A percentile compares a stretch with the other conserved stretches of the same genome.
phyloP scores from a whole-genome alignment of 2,797 vertebrate species.

The Epinephelus coioides region DNA sequence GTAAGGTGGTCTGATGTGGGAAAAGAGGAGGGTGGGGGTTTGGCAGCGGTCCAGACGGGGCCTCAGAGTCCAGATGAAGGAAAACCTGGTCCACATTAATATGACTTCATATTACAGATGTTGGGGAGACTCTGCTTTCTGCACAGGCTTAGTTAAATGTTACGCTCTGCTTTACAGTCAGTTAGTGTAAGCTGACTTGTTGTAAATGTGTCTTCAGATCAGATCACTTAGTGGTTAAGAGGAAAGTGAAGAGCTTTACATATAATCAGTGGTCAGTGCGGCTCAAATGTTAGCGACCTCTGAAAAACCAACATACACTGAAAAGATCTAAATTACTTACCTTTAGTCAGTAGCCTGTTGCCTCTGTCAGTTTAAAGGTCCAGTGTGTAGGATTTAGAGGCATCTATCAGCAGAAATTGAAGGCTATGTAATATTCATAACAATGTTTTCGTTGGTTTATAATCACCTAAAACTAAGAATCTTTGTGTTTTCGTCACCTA shows the following conservation, averaged over 20 bases:
- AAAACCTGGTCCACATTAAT: slow-evolving; percentile 79
- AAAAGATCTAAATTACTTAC: neutral
- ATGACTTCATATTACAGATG: slow-evolving; percentile 74
- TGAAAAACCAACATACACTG: neutral
- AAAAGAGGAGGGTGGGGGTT: slow-evolving; percentile 61
- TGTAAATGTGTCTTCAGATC: slow-evolving; percentile 17
- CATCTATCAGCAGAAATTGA: no score
- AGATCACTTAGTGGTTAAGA: slow-evolving; percentile 18
- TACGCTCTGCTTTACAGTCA: slow-evolving; percentile 15
- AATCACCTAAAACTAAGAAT: no score
- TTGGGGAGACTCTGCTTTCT: slow-evolving; percentile 46
- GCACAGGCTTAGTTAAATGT: slow-evolving; percentile 32
- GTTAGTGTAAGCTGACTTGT: slow-evolving; percentile 1
- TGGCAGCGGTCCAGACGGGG: slow-evolving; percentile 73
- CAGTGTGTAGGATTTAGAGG: no score
- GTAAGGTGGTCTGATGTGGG: slow-evolving; percentile 83
- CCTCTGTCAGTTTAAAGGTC: no score
- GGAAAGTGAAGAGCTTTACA: slow-evolving; percentile 9
- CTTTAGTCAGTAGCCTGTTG: no score
- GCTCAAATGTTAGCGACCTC: neutral
- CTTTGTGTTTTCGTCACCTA: no score
- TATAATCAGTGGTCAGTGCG: neutral
- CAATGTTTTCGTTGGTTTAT: no score
- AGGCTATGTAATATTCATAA: no score
- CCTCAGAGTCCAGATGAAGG: slow-evolving; percentile 74